phyloP scores from a whole-genome alignment of 2,113 vertebrate species.

The Todiramphus chloris region DNA sequence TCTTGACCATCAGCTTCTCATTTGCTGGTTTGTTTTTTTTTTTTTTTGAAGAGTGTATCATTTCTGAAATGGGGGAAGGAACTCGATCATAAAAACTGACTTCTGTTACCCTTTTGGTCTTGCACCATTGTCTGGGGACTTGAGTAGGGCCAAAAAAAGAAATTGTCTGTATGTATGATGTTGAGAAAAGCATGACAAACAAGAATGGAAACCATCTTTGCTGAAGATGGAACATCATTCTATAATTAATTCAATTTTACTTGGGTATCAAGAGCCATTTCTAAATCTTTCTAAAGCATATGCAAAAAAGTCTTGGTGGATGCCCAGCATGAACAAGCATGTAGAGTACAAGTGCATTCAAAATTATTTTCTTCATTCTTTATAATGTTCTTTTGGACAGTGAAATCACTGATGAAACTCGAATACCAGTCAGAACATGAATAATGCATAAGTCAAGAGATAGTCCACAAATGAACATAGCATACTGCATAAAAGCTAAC shows the following conservation, averaged over 20 bases:
- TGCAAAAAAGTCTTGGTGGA: background rate
- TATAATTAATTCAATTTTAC: background rate
- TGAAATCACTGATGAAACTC: background rate
- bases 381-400: background rate
- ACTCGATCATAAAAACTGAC: background rate
- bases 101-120: background rate
- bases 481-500: slow-evolving; percentile 9
- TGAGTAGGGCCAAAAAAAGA: background rate
- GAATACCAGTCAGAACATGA: background rate
- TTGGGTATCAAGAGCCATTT: background rate
- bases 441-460: background rate
- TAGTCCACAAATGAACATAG: background rate
- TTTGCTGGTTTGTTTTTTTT: background rate
- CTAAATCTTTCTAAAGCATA: background rate
- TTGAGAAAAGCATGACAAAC: background rate
- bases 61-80: background rate
- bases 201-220: background rate
- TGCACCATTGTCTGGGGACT: background rate
- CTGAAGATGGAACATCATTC: background rate
- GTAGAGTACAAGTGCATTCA: background rate
- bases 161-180: background rate
- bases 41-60: background rate
- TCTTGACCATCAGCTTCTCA: background rate
- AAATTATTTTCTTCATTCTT: background rate
- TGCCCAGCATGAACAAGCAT: background rate